phyloP scores from a whole-genome alignment of 2,113 vertebrate genomes.

The Enhydra lutris region DNA sequence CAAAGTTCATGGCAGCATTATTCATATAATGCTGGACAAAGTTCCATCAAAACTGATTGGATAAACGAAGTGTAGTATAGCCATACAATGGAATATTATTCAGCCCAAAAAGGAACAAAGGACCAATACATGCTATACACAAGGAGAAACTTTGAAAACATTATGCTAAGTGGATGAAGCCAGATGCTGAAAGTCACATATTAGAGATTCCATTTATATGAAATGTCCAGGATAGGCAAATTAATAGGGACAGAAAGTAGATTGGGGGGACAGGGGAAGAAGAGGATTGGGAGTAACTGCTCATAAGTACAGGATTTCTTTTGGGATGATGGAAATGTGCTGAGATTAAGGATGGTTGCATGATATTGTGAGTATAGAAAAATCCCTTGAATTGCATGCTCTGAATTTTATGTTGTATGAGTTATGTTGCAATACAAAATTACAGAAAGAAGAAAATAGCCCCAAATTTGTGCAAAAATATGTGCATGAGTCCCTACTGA shows the following conservation, averaged over 20 bases:
- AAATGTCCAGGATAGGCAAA: background rate
- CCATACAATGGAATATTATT: background rate
- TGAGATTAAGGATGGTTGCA: background rate
- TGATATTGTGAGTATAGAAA: background rate
- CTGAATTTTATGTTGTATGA: background rate
- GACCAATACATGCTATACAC: background rate
- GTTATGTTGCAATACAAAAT: background rate
- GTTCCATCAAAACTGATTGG: background rate
- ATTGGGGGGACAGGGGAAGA: background rate
- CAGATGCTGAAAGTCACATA: background rate
- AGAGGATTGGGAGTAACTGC: background rate
- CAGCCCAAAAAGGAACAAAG: background rate
- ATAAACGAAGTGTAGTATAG: background rate
- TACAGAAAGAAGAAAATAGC: background rate
- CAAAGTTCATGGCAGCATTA: background rate
- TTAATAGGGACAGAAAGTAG: background rate
- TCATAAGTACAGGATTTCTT: background rate
- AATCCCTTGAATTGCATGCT: background rate
- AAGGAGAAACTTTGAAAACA: background rate
- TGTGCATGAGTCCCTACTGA: background rate
- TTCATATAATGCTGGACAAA: background rate
- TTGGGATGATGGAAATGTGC: background rate
- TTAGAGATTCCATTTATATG: background rate
- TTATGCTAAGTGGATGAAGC: background rate
- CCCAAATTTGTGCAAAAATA: background rate